Base-by-base conservation (phyloP, 2,797 vertebrate genomes). In the Brachymystax lenok region DNA sequence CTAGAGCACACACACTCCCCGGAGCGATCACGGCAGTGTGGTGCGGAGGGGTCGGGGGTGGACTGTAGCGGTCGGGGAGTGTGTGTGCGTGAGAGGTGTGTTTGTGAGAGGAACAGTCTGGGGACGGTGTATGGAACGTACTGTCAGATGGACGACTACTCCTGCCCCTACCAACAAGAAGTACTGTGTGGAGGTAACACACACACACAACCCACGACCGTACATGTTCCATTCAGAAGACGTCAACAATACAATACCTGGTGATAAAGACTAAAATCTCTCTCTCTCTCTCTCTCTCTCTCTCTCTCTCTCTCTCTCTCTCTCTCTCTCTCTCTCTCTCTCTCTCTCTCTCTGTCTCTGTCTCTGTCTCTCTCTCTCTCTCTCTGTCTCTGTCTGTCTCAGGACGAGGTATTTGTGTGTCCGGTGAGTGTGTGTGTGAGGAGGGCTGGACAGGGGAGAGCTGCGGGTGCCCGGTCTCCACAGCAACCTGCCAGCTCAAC, bases 91-190 rank as follows among this genome's bases (percentile, higher is more conserved):
- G 98, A 96, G 21, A 93, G 86, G 86, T 99, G 98, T 91, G 88
- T 95, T 88, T 99, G 98, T 84, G 94, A 96, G 74, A 93, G 86
- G 87, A 96, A 87, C 88, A 94, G 94, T 73, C 92, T 98, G 10
- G 97, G 97, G 77, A 93, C 85, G 64, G 86, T 98, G 2, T 96
- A 96, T 30, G 98, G 98, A 80, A 95, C 94, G 90, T 95, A 97
- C 92, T 99, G 98, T 76, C 95, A 99, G 91, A 96, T 94, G 78
- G 98, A 99, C 56, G 95, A 98, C 84, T 99, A 98, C 91, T 99
- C 98, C 77, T 99, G 98, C 81, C 93, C 96, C 0, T 97, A 99
- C 79, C 77, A 95, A 63, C 86, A 90, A 33, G 97, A 96, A 27
- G 87, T 87, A 51, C 72, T 96, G 67, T 99, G 98, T 90, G 97